Evolutionary conservation across 2,113 vertebrate species (phyloP).

Genomic region (Dolichallabes microphthalmus): DNA sequence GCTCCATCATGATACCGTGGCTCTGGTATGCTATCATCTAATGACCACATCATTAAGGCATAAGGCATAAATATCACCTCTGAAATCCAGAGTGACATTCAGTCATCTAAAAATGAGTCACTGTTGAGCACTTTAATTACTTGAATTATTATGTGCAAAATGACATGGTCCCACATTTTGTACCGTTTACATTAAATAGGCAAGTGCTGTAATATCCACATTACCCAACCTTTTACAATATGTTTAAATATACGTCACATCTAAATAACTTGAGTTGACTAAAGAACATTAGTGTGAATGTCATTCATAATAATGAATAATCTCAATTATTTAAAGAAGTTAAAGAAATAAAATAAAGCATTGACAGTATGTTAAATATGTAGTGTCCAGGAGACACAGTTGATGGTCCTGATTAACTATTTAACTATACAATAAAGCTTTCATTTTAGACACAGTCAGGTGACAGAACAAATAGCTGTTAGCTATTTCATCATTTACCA

Average conservation of each 20-base stretch:
- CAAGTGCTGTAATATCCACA: not conserved
- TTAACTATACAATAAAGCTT: not conserved
- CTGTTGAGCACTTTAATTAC: constrained; percentile 2
- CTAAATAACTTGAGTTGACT: not conserved
- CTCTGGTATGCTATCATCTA: constrained; percentile 40
- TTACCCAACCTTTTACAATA: not conserved
- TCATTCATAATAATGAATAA: not conserved
- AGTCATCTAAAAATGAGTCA: constrained; percentile 30
- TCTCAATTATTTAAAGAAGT: not conserved
- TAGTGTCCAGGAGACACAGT: not conserved
- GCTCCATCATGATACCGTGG: constrained; percentile 48
- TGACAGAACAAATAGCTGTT: not conserved
- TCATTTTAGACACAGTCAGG: not conserved
- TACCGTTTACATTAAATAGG: constrained; percentile 11
- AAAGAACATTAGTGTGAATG: not conserved
- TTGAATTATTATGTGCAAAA: constrained; percentile 29
- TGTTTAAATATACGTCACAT: not conserved
- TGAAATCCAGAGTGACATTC: constrained; percentile 14
- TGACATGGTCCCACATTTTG: constrained; percentile 10
- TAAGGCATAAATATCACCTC: constrained; percentile 49
- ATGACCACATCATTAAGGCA: constrained; percentile 39
- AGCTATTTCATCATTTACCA: too few species aligned
- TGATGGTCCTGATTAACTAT: not conserved
- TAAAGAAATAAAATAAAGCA: not conserved
- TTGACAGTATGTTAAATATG: not conserved